Evolutionary conservation across 2,113 vertebrate genomes (phyloP), one percentile per base, ranked within the genome.

Genomic region (Bostrychus sinensis): DNA sequence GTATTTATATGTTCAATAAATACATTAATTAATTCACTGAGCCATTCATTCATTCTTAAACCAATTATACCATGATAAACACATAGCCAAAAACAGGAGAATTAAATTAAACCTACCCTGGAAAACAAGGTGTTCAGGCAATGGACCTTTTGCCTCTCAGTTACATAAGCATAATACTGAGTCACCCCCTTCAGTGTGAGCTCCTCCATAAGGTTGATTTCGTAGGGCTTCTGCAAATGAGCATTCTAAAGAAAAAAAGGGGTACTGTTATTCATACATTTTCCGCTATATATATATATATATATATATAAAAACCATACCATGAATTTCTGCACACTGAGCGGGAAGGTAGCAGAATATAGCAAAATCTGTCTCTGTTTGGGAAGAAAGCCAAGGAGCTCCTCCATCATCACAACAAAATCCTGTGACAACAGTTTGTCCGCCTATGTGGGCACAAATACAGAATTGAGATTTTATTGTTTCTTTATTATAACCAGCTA

Each of bases 191-290:
- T 99, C 91, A 99, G 91, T 11, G 97, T 99, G 70, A 99, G 93
- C 87, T 99, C 97, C 89, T 98, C 97, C 97, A 99, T 99, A 75
- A 99, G 91, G 89, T 99, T 99, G 89, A 99, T 99, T 91, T 99
- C 97, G 0, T 98, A 99, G 48, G 97, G 97, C 90, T 99, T 99
- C 90, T 97, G 96, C 90, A 98, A 92, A 86, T 99, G 95, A 62
- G 94, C 82, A 85, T 95, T 97, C 97, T 99, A 34, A 70, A 46
- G 16, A 43, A 4, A 3, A 5, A 14, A 67, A 80, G 77, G 50
- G 2, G n/a, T n/a, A 12, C 10, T 39, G 26, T 55, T 17, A 62
- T 4, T 9, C 5, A 46, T 1, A n/a, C 1, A 3, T 1, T 63
- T 9, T 17, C n/a, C n/a, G 9, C 1, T 22, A 3, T 14, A 23